Evolutionary conservation across 2,888 invertebrate genomes (phyloP), one percentile per base, ranked within the genome.

Genomic region (Actias luna): DNA sequence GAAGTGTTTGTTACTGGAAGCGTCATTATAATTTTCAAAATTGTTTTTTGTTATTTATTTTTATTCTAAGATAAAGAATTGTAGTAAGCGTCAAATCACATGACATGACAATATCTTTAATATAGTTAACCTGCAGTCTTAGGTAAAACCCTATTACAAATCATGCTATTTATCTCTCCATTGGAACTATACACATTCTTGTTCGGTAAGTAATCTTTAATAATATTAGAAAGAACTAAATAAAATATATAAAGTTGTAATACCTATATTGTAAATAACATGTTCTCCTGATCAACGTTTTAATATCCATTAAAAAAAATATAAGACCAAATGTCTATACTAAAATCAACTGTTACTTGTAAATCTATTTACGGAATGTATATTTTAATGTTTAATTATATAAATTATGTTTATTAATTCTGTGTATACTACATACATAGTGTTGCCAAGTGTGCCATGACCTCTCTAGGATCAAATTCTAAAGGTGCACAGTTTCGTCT

Each of bases 401-500:
- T n/a, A n/a, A n/a, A n/a, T n/a, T n/a, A n/a, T n/a, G n/a, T n/a
- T n/a, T n/a, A n/a, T n/a, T n/a, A n/a, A n/a, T n/a, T n/a, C n/a
- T n/a, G n/a, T n/a, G n/a, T n/a, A n/a, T n/a, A n/a, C n/a, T n/a
- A n/a, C 29, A 27, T 27, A 60, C 36, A 64, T 68, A 18, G 18
- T 62, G 70, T 64, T 69, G 3, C 16, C 16, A 33, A 2, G 39
- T 39, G 63, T 67, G 73, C 62, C 64, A 65, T 57, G 65, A 64
- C 67, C 74, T 70, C 67, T 70, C 75, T 76, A 76, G 73, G 76
- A 77, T 76, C 72, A 70, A 75, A 79, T 77, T 78, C 74, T 73
- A 76, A 76, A 75, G 70, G 78, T 78, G 77, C 74, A 75, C 73
- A 70, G 77, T 74, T 76, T 77, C 70, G 76, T 77, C 75, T 78